Evolutionary conservation across 2,113 vertebrate species (phyloP).

Genomic region (Xenus cinereus): DNA sequence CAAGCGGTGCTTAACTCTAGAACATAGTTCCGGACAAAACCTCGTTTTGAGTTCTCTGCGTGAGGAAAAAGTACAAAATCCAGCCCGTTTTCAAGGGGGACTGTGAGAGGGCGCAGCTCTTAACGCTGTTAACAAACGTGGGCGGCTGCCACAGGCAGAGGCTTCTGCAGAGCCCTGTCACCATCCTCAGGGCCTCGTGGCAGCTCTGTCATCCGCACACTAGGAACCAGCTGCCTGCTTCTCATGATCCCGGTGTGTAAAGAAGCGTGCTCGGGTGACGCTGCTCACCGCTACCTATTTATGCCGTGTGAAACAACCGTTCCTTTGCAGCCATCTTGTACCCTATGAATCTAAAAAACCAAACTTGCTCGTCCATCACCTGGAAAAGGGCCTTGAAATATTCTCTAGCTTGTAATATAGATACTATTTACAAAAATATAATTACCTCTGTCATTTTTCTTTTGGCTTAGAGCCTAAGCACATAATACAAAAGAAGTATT

Average conservation of each 20-base stretch:
- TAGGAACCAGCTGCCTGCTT: not conserved
- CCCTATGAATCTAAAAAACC: not conserved
- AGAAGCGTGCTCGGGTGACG: accelerated
- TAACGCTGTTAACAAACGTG: accelerated
- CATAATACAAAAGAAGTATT: not conserved
- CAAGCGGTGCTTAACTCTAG: not conserved
- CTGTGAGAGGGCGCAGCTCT: accelerated
- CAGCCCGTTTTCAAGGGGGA: not conserved
- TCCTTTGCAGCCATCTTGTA: not conserved
- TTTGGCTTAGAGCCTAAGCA: not conserved
- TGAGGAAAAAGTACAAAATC: not conserved
- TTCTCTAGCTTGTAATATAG: not conserved
- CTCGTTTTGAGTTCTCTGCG: accelerated
- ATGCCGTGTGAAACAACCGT: not conserved
- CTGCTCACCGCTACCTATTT: not conserved
- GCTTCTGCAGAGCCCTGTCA: not conserved
- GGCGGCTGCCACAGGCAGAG: not conserved
- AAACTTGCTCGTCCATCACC: not conserved
- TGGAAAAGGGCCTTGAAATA: not conserved
- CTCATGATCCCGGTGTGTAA: not conserved
- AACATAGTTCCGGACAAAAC: not conserved
- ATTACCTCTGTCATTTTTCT: not conserved
- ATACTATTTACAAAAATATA: not conserved
- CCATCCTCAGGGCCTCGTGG: not conserved
- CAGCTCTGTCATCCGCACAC: accelerated